Base-by-base conservation (phyloP, 2,113 vertebrate genomes). In the Panthera tigris region DNA sequence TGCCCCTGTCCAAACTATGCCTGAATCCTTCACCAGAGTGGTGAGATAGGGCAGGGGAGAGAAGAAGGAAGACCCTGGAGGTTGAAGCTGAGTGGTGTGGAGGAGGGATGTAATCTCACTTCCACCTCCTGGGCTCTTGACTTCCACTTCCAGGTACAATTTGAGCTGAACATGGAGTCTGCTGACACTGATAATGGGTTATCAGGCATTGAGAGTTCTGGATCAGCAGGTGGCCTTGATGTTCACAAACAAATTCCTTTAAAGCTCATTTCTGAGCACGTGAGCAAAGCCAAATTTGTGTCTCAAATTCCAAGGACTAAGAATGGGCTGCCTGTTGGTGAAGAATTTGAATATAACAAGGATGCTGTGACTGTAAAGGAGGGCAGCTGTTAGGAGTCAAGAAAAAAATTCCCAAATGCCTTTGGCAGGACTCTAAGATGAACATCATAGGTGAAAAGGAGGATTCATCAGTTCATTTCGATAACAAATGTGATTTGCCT, bases 401-500 rank as follows among this genome's bases (percentile, higher is more conserved):
- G 61, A 98, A 99, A 95, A 99, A 99, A 76, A 99, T 99, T 97
- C 99, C 99, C 48, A 98, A 99, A 87, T 98, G 98, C 21, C 95
- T 99, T 57, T 99, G 99, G 95, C 99, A 99, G 99, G 99, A 99
- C 92, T 99, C 99, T 97, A 99, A 99, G 99, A 98, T 99, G 96
- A 99, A 99, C 97, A 96, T 99, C 84, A 98, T 99, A 92, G 99
- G 99, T 52, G 99, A 99, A 97, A 99, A 99, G 91, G 99, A 99
- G 98, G 99, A 99, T 63, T 99, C 99, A 12, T 99, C 99, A 0
- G 98, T 99, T 97, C 99, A 99, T 98, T 99, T 99, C 97, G 99
- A 99, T 99, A 99, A 99, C 97, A 99, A 99, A 97, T 99, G 99
- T 97, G 99, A 99, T 27, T 98, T 99, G 66, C 99, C 99, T 16